Evolutionary conservation across 2,888 invertebrate species (phyloP), one percentile per base, ranked within the genome.

Genomic region (Fissipunctia ypsillon): DNA sequence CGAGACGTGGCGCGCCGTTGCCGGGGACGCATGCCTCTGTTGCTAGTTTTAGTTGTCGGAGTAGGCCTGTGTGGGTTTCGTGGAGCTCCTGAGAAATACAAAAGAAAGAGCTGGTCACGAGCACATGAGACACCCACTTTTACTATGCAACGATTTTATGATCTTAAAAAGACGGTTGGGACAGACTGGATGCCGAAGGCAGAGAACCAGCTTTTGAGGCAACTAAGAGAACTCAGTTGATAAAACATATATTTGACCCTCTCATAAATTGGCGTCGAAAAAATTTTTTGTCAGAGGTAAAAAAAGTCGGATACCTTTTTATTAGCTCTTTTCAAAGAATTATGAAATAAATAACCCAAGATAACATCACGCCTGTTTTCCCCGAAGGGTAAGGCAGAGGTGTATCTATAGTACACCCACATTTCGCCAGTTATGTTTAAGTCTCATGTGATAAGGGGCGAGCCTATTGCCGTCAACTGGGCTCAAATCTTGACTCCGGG

Each of bases 1-100:
- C 98, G 69, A 99, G 90, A 0, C 95, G 93, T 67, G 96, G 96
- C 61, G 95, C 92, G 0, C 94, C 95, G 79, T 87, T 93, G 77
- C 95, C 95, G 0, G 97, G 95, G 78, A 97, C 96, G 91, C 97
- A 96, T 78, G 96, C 97, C 50, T 96, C 96, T 41, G 97, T 97
- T 19, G 98, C 98, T 91, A 97, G 97, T 71, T 97, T 97, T 82
- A 99, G 95, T 90, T 99, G 99, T 59, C 97, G 97, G 76, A 98
- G 97, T 88, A 99, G 98, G 38, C 97, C 98, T 6, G 97, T 97
- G 94, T 99, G 99, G 83, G 98, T 98, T 88, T 98, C 98, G 83
- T 97, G 97, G 45, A 99, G 95, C 89, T 98, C 98, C 98, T 99
- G 91, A 12, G 6, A 16, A 12, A 38, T 0, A 31, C 0, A 22